A percentile compares a stretch with the other conserved stretches of the same genome.
These are phyloP conservation scores for Toxotes chatareus DNA, from an alignment of 2,113 vertebrate genomes.

Conservation along the genomic window DNA sequence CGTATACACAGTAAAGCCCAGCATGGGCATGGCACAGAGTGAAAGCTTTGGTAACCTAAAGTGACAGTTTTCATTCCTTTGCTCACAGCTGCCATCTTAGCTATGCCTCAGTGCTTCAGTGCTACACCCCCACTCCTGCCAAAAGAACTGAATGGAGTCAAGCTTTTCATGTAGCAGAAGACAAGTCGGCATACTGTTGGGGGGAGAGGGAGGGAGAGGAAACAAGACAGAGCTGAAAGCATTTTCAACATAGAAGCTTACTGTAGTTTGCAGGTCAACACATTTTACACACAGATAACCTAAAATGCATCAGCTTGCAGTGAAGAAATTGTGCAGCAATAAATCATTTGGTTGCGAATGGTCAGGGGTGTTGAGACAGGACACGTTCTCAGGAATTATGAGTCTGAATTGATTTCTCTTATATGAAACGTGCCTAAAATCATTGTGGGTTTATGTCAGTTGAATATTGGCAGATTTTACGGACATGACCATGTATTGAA, in stretches of 20 bases:
- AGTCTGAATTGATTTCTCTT: slow-evolving; percentile 55
- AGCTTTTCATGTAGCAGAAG: slow-evolving; percentile 50
- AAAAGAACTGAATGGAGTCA: slow-evolving; percentile 41
- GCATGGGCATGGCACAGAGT: slow-evolving; percentile 52
- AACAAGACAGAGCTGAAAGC: slow-evolving; percentile 20
- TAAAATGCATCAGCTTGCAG: neutral
- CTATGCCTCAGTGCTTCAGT: slow-evolving; percentile 67
- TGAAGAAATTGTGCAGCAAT: slow-evolving; percentile 24
- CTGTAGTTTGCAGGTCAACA: slow-evolving; percentile 41
- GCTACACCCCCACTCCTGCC: slow-evolving; percentile 33
- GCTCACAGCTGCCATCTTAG: slow-evolving; percentile 78
- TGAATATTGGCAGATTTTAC: slow-evolving; percentile 47
- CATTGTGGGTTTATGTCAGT: slow-evolving; percentile 53
- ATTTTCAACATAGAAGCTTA: slow-evolving; percentile 36
- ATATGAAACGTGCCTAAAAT: slow-evolving; percentile 55
- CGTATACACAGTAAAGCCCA: slow-evolving; percentile 26
- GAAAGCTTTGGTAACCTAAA: slow-evolving; percentile 74
- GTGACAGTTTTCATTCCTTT: slow-evolving; percentile 81
- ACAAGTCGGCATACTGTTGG: slow-evolving; percentile 10
- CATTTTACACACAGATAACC: slow-evolving; percentile 15
- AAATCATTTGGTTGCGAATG: slow-evolving; percentile 36
- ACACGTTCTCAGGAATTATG: slow-evolving; percentile 39
- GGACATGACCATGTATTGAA: slow-evolving; percentile 26
- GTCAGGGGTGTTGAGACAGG: slow-evolving; percentile 13
- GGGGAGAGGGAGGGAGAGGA: neutral